These are phyloP conservation scores for Odobenus rosmarus DNA, from an alignment of 2,113 vertebrate species.

Conservation along the genomic window DNA sequence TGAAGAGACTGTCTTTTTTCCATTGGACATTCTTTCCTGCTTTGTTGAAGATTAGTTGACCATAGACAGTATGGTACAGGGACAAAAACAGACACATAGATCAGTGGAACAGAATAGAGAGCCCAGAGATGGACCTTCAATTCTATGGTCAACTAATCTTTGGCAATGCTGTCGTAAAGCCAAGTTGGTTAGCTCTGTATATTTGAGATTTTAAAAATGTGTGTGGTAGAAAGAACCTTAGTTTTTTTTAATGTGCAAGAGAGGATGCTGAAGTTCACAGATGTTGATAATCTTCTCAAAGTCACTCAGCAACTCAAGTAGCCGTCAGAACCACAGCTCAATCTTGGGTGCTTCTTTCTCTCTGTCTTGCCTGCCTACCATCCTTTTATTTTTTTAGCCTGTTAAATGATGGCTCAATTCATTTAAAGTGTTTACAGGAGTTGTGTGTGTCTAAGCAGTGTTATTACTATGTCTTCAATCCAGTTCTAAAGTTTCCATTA, in stretches of 20 bases:
- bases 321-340: neutral
- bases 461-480: neutral
- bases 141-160: too few relatives aligned
- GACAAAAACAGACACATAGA: too few relatives aligned
- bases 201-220: neutral
- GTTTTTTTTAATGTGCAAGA: neutral
- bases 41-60: too few relatives aligned
- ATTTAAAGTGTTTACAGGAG: neutral
- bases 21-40: too few relatives aligned
- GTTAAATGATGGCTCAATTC: neutral
- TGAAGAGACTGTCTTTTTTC: too few relatives aligned
- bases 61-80: too few relatives aligned
- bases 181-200: neutral
- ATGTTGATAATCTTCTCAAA: neutral
- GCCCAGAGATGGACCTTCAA: too few relatives aligned
- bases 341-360: neutral
- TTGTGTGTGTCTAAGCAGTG: neutral
- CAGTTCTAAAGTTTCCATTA: neutral
- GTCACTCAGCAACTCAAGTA: neutral
- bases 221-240: neutral
- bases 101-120: too few relatives aligned
- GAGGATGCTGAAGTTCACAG: neutral
- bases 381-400: neutral
- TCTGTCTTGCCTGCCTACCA: neutral
- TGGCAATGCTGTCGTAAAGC: neutral